Conservation (phyloP, 1,140 invertebrate species). For the Bombus affinis region DNA sequence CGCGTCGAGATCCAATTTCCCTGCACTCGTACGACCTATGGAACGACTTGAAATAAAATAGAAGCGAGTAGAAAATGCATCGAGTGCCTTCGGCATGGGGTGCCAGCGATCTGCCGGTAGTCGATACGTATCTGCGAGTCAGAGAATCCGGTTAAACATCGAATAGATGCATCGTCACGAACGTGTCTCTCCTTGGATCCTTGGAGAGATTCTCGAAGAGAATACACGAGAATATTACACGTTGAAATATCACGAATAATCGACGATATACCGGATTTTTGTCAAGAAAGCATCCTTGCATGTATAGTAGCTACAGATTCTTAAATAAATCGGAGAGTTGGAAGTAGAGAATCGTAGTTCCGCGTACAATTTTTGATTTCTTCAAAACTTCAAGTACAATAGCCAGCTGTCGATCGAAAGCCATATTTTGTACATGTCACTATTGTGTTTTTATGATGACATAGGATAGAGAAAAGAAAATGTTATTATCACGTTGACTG, state of each 20-base stretch:
- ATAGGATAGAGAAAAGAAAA: no score
- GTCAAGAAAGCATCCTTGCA: conserved; percentile 30
- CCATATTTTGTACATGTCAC: no score
- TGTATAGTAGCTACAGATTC: conserved; percentile 6
- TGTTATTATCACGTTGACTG: no score
- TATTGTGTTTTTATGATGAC: no score
- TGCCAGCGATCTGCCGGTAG: conserved; percentile 29
- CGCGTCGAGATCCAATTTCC: conserved; percentile 27
- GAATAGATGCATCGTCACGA: conserved; percentile 61
- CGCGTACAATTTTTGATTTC: not conserved
- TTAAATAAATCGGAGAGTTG: not conserved
- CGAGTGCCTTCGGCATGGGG: conserved; percentile 42
- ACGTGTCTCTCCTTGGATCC: conserved; percentile 35
- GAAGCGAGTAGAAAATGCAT: conserved; percentile 19
- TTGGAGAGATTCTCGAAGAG: conserved; percentile 1
- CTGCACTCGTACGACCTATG: not conserved
- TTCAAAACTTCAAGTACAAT: not conserved
- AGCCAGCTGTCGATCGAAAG: not conserved
- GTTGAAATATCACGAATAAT: not conserved
- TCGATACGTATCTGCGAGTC: conserved; percentile 56
- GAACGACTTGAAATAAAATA: conserved; percentile 14
- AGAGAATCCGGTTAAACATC: conserved; percentile 57
- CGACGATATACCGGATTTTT: not conserved
- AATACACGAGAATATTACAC: not conserved
- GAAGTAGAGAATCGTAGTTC: not conserved